Base-by-base conservation (phyloP, 1,140 invertebrate genomes). In the Papilio helenus region DNA sequence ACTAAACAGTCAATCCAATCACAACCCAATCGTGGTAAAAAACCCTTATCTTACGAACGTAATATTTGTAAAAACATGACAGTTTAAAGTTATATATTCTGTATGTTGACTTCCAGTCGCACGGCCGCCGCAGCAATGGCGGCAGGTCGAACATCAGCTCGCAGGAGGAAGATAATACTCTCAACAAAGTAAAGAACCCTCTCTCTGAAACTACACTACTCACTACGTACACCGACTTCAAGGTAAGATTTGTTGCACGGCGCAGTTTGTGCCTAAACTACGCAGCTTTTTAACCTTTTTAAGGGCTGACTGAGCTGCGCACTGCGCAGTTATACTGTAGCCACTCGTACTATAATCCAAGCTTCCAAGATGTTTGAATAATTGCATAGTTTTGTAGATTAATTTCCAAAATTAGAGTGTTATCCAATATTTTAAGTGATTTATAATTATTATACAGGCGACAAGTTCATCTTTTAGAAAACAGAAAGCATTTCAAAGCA, bases 151-250 rank as follows among this genome's bases (percentile, higher is more conserved):
- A 78, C 1, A 79, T 81, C 20, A 49, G 42, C 61, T 82, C 84
- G 71, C 79, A 81, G 14, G 83, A 87, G 26, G 77, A 87, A 9
- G 44, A 72, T 12, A 10, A 20, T 12, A 29, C 61, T 34, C 61
- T 68, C 8, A 16, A n/a, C 46, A 73, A 12, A 76, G 78, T 61
- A 85, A 85, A 65, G 84, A 92, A 76, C 90, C 91, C 91, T 29
- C 87, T 93, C 9, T 87, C 88, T 84, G 92, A 93, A 76, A 87
- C 88, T 72, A 92, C 90, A n/a, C 76, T 91, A 29, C 87, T 92
- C 7, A 92, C 91, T 29, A 92, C 91, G 0, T 93, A 93, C 79
- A 89, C 90, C 9, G 91, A 92, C 76, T 93, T 93, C 65, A 90
- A 93, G 88, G 91, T 93, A 81, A 72, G 51, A 42, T n/a, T 76